Evolutionary conservation across 2,113 vertebrate species (phyloP), one percentile per base, ranked within the genome.

Genomic region (Festucalex cinctus): DNA sequence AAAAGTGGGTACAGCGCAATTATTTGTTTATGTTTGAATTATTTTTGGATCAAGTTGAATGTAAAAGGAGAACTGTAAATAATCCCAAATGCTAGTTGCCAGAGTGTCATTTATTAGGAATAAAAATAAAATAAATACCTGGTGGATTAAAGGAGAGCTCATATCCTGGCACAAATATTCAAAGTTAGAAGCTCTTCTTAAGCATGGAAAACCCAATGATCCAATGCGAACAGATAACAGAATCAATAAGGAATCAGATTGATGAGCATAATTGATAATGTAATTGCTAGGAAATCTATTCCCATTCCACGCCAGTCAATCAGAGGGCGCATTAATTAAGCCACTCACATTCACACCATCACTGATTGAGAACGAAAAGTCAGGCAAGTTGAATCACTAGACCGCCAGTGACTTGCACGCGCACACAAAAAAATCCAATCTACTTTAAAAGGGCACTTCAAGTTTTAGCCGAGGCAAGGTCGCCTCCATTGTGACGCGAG

Each of bases 401-500:
- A 13, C n/a, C 22, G 12, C 10, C 22, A 28, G 48, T 57, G 26
- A 57, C 26, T 28, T 28, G 53, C 53, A 17, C 53, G 24, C 53
- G 10, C 2, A 17, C 16, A 17, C 16, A n/a, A 58, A 56, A 43
- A 62, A 39, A 56, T 53, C 58, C 77, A 75, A 75, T 53, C 66
- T 76, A n/a, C 63, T 46, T 63, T 46, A 62, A 65, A 71, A 58
- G 48, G 74, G 64, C 70, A 61, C 69, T 75, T 66, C 75, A 68
- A 62, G 68, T 32, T 71, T 61, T 46, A 28, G 26, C 22, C 53
- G 56, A 12, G 62, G 74, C 79, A 76, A 79, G 76, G 81, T 80
- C 39, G 14, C 57, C 74, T 74, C 54, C 43, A 62, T 77, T 66
- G 82, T 66, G 81, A 74, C 56, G 37, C 69, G 26, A 76, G 76